These are phyloP conservation scores for Brachionus asplanchnoidis DNA, from an alignment of 1,140 invertebrate genomes.

Conservation along the genomic window DNA sequence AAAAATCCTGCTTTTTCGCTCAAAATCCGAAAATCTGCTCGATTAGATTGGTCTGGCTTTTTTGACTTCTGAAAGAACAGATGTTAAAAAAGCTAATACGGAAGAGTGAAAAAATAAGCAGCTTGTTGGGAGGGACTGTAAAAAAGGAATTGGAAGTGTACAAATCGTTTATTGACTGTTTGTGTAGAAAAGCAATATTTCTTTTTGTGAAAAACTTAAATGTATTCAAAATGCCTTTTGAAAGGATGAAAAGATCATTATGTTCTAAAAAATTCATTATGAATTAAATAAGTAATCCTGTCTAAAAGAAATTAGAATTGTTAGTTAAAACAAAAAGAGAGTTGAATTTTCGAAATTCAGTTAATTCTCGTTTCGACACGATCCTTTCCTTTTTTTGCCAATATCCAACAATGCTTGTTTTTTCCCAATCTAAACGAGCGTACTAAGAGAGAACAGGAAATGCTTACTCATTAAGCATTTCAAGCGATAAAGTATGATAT, in stretches of 20 bases:
- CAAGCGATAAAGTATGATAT: too few species aligned
- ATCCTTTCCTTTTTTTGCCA: background rate
- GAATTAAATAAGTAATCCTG: background rate
- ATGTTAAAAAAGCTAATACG: too few species aligned
- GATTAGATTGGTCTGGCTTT: too few species aligned
- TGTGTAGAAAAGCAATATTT: too few species aligned
- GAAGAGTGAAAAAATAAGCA: too few species aligned
- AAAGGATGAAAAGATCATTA: too few species aligned
- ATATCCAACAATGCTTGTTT: background rate
- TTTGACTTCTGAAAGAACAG: too few species aligned
- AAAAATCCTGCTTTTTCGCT: background rate
- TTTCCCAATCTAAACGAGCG: background rate
- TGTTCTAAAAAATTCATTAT: background rate
- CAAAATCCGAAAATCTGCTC: too few species aligned
- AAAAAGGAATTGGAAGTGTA: too few species aligned
- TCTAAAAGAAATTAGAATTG: background rate
- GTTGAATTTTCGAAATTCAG: background rate
- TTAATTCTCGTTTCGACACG: background rate
- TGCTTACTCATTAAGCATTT: background rate
- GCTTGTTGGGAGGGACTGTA: too few species aligned
- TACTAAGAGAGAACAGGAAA: background rate
- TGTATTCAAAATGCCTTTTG: slow-evolving; percentile 4
- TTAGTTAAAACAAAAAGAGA: background rate
- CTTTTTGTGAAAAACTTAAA: background rate
- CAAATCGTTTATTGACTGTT: too few species aligned